These are phyloP conservation scores for Drosophila austrosaltans DNA, from an alignment of 2,888 invertebrate species.

Conservation along the genomic window DNA sequence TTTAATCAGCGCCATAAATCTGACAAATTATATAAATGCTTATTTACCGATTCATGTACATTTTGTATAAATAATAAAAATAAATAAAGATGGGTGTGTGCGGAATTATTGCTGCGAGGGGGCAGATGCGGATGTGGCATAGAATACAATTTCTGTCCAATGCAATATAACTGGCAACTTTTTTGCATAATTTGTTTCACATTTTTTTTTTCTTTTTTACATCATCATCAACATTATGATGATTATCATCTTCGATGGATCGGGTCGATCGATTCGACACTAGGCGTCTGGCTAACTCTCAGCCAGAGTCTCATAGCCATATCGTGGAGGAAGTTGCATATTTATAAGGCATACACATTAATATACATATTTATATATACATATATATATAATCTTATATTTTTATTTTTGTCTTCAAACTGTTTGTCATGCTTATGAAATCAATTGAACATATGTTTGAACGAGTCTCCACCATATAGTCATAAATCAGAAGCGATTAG, in stretches of 20 bases:
- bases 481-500: constrained; percentile 73
- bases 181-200: constrained; percentile 75
- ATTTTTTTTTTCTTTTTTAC: constrained; percentile 55
- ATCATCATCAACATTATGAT: background rate
- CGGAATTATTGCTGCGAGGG: constrained; percentile 56
- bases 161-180: constrained; percentile 58
- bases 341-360: constrained; percentile 56
- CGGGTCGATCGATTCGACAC: constrained; percentile 22
- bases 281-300: constrained; percentile 11
- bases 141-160: constrained; percentile 56
- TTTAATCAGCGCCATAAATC: constrained; percentile 69
- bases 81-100: constrained; percentile 66
- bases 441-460: constrained; percentile 72
- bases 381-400: constrained; percentile 35
- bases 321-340: constrained; percentile 77
- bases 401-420: constrained; percentile 30
- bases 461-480: constrained; percentile 34
- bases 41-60: constrained; percentile 4
- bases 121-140: constrained; percentile 71
- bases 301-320: constrained; percentile 35
- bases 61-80: constrained; percentile 15
- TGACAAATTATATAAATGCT: constrained; percentile 73
- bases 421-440: constrained; percentile 72
- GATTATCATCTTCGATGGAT: constrained; percentile 8
- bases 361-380: background rate